Base-by-base conservation (phyloP, 1,140 invertebrate species). In the Diprion similis region DNA sequence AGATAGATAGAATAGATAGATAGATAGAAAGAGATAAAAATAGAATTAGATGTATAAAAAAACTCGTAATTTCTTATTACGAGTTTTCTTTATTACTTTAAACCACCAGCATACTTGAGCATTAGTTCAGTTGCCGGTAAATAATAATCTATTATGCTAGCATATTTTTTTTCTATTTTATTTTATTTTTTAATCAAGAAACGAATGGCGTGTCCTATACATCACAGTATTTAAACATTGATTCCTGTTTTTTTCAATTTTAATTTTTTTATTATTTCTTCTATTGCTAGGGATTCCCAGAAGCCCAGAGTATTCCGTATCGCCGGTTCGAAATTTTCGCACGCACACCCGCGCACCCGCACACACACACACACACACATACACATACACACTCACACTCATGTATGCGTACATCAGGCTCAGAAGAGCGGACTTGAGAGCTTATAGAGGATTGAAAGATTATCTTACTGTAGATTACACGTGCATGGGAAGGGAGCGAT, bases 31-130 rank as follows among this genome's bases (percentile, higher is more conserved):
- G 70, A 18, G 46, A 66, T 17, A 47, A 15, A 46, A 66, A 47
- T 46, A 59, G 11, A 59, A n/a, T 59, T n/a, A 59, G 11, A 59
- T 59, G 2, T 59, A 59, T 59, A 59, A 80, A 80, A 77, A 77
- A 80, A 72, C 75, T 71, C 59, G 68, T 72, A 66, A 37, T 77
- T 79, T 71, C 64, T 81, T 75, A 78, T 72, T 66, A 78, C 77
- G 72, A 64, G 46, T 74, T 81, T 81, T 76, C 78, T 80, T 59
- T 59, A 59, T 59, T 59, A 78, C 67, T 80, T 76, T 70, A 76
- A 79, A 82, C 77, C 79, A 80, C 78, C 80, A 81, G 75, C 74
- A 64, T 76, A 74, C 74, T 80, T 78, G 76, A 82, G 76, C 78
- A 81, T 81, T 81, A 75, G 73, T 81, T 82, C 79, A 75, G 72